Evolutionary conservation across 1,140 invertebrate species (phyloP).

Genomic region (Camponotus vicinus): DNA sequence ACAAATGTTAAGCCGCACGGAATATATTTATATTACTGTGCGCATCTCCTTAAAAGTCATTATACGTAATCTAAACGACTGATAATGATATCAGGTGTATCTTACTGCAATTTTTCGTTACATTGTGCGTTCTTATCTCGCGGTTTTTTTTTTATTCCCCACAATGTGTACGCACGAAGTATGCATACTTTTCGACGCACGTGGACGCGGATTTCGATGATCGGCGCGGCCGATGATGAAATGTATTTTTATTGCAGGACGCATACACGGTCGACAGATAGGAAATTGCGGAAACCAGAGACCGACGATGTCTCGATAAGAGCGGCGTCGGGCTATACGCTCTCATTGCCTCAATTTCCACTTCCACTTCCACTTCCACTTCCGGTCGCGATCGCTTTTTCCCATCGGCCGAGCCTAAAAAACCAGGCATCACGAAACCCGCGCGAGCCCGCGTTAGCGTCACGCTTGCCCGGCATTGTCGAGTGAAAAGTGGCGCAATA

Average conservation of each 20-base stretch:
- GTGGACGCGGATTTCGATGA: slow-evolving; percentile 19
- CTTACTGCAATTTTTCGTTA: not conserved
- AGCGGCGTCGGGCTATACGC: slow-evolving; percentile 71
- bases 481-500: slow-evolving; percentile 58
- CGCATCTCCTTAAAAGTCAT: not conserved
- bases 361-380: slow-evolving; percentile 78
- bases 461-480: slow-evolving; percentile 70
- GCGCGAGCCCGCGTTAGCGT: slow-evolving; percentile 52
- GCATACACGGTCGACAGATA: slow-evolving; percentile 68
- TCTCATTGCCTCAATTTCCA: slow-evolving; percentile 83
- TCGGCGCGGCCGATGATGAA: slow-evolving; percentile 54
- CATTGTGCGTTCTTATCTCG: not conserved
- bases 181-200: slow-evolving; percentile 6
- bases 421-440: slow-evolving; percentile 60
- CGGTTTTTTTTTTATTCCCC: not conserved
- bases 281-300: slow-evolving; percentile 80
- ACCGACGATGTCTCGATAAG: slow-evolving; percentile 79
- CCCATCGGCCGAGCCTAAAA: slow-evolving; percentile 78
- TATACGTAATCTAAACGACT: not conserved
- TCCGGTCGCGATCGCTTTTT: slow-evolving; percentile 78
- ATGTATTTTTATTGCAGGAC: slow-evolving; percentile 73
- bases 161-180: not conserved
- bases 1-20: not conserved
- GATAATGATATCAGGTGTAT: not conserved
- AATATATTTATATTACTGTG: not conserved